A percentile compares a stretch with the other conserved stretches of the same genome.
Evolutionary conservation across 1,140 invertebrate species (phyloP).

Genomic region (Eriocheir sinensis): DNA sequence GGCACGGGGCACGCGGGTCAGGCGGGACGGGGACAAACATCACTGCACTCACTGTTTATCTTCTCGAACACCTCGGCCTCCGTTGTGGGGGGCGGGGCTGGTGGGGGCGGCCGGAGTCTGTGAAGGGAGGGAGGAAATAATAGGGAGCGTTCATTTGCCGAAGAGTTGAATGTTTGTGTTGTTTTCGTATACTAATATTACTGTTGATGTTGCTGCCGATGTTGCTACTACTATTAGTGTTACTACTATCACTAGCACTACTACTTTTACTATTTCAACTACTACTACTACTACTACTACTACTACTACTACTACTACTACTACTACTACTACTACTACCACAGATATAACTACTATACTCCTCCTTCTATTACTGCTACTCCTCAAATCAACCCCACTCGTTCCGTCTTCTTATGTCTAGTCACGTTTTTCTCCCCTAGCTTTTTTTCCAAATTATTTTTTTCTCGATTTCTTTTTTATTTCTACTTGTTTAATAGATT

Average conservation of each 20-base stretch:
- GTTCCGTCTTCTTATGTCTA: too few species aligned
- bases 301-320: conserved; percentile 25
- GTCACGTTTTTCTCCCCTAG: too few species aligned
- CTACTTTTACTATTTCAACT: conserved; percentile 24
- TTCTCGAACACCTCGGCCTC: conserved; percentile 70
- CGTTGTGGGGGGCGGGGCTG: conserved; percentile 58
- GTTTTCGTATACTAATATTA: not conserved
- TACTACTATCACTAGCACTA: not conserved
- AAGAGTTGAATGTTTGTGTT: not conserved
- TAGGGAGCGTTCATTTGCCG: not conserved
- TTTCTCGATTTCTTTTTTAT: too few species aligned
- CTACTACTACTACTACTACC: not conserved
- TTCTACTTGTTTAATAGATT: too few species aligned
- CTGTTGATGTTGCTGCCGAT: not conserved
- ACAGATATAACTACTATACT: not conserved
- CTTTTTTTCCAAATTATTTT: too few species aligned
- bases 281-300: conserved; percentile 15
- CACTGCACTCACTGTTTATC: conserved; percentile 69
- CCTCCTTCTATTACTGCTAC: not conserved
- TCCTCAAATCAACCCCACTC: not conserved
- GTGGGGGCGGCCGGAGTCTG: conserved; percentile 74
- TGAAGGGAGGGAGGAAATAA: not conserved
- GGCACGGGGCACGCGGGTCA: not conserved
- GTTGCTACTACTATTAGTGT: not conserved
- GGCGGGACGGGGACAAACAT: not conserved